Evolutionary conservation across 2,113 vertebrate genomes (phyloP), one percentile per base, ranked within the genome.

Genomic region (Zeus faber): DNA sequence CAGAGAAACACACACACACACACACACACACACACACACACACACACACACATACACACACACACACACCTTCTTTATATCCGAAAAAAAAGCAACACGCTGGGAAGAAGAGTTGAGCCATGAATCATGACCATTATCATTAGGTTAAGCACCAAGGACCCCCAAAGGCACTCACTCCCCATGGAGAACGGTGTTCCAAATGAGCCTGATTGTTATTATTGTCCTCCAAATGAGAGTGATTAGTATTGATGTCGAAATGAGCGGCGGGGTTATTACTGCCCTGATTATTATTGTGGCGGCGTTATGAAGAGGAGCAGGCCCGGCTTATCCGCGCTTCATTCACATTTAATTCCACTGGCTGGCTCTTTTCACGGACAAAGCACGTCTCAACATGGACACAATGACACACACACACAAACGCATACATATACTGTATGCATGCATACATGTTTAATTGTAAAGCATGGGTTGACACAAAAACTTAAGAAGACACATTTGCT

Each of bases 161-260:
- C 85, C 85, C 81, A 84, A 81, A 85, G 85, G 85, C 85, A 72
- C 54, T 58, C 65, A 66, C 72, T 72, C 78, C 81, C 80, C 59
- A 77, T 74, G 81, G 78, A 84, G 81, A 75, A 58, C 74, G 40
- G 67, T 67, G 54, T 79, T 77, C 74, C 65, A 84, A 84, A 87
- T 85, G 83, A 87, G 85, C 62, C 76, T 79, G 85, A 85, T 87
- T 87, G 82, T 85, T 79, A 85, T 87, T 87, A 87, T 85, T 84
- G 83, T 85, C 80, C 77, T 79, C 83, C 77, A 87, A 85, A 87
- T 85, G 85, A 85, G 85, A 75, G 76, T 82, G 83, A 87, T 87
- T 87, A 87, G 83, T 84, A 84, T 81, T 87, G 85, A 87, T 87
- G 85, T 85, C 82, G 84, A 84, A 87, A 85, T 85, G 80, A 87